Conservation (phyloP, 2,888 invertebrate genomes). For the Carterocephalus palaemon region DNA sequence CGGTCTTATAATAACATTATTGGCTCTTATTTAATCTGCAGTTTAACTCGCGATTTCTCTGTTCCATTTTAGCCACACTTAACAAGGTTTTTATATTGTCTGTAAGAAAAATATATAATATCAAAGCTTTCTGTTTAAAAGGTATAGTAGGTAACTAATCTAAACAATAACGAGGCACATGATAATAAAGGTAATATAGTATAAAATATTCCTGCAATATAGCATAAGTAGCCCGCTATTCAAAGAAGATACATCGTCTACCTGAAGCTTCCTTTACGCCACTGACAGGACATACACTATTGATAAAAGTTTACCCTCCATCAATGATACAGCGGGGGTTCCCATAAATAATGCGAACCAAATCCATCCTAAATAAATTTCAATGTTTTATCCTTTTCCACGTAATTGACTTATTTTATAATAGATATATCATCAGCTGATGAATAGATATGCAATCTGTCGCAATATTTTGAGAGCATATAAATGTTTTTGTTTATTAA, state of each 20-base stretch:
- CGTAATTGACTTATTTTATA: neutral
- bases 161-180: too few species aligned
- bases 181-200: too few species aligned
- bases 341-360: slow-evolving; percentile 18
- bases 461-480: too few species aligned
- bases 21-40: slow-evolving; percentile 9
- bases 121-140: too few species aligned
- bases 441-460: too few species aligned
- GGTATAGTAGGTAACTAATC: too few species aligned
- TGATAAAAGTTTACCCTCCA: slow-evolving; percentile 24
- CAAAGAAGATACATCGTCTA: slow-evolving; percentile 22
- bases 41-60: slow-evolving; percentile 18
- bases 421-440: too few species aligned
- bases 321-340: slow-evolving; percentile 17
- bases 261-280: slow-evolving; percentile 23
- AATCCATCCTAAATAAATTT: slow-evolving; percentile 13
- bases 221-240: slow-evolving; percentile 13
- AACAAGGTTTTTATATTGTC: too few species aligned
- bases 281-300: slow-evolving; percentile 18
- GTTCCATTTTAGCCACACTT: too few species aligned
- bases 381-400: slow-evolving; percentile 1
- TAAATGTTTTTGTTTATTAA: too few species aligned
- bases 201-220: too few species aligned
- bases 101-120: too few species aligned
- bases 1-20: slow-evolving; percentile 13